Conservation (phyloP, 2,113 vertebrate genomes). For the Stegostoma tigrinum region DNA sequence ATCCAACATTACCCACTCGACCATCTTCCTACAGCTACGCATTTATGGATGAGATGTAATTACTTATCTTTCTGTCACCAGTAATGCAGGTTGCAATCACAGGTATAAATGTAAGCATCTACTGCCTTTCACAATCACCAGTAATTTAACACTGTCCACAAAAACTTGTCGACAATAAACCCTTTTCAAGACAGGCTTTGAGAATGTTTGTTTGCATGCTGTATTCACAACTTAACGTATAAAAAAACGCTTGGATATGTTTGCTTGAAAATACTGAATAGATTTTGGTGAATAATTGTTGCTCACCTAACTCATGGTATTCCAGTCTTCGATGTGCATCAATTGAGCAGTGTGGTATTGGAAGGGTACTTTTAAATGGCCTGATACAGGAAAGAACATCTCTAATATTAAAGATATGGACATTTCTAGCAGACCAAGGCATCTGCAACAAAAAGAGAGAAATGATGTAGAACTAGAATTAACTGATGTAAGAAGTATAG, state of each 20-base stretch:
- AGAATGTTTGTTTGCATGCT: neutral
- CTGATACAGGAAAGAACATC: neutral
- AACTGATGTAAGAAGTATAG: neutral
- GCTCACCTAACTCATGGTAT: neutral
- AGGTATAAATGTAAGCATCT: neutral
- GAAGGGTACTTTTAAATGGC: neutral
- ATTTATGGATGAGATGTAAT: neutral
- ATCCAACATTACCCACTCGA: neutral
- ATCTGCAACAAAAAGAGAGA: neutral
- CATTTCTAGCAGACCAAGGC: neutral
- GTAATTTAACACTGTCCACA: neutral
- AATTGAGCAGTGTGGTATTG: neutral
- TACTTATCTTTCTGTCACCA: neutral
- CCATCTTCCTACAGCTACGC: neutral
- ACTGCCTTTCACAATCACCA: neutral
- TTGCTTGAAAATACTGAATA: neutral
- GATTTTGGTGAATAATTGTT: neutral
- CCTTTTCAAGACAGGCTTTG: neutral
- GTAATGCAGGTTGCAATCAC: neutral
- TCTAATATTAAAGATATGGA: neutral
- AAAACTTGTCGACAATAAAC: neutral
- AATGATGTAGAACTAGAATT: neutral
- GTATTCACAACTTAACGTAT: neutral
- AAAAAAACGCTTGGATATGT: neutral
- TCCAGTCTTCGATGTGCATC: neutral